phyloP scores from a whole-genome alignment of 1,140 invertebrate species.

The Pachypsylla venusta region DNA sequence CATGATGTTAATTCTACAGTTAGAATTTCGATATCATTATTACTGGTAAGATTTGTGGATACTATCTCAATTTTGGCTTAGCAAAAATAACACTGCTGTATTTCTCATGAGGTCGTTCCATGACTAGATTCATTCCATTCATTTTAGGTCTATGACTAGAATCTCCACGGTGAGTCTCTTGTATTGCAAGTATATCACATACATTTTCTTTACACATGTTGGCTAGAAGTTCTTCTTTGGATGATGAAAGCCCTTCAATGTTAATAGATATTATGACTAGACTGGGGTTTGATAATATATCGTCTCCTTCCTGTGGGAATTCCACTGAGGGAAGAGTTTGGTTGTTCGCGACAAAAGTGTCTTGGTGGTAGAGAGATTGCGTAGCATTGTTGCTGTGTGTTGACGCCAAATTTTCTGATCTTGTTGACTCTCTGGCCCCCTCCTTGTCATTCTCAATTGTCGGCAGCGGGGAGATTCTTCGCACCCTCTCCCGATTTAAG shows the following conservation, averaged over 20 bases:
- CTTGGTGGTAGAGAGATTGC: no score
- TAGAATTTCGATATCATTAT: constrained; percentile 3
- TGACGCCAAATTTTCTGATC: no score
- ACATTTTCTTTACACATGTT: background rate
- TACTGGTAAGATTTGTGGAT: background rate
- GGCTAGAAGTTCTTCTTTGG: constrained; percentile 4
- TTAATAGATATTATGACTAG: constrained; percentile 5
- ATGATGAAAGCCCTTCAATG: constrained; percentile 6
- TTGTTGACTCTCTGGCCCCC: no score
- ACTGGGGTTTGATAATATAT: no score
- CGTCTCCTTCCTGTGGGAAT: no score
- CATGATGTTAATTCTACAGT: background rate
- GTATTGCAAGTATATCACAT: background rate
- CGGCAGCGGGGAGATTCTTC: no score
- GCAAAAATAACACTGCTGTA: constrained; percentile 11
- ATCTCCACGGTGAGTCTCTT: constrained; percentile 1
- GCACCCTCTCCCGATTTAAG: no score
- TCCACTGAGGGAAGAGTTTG: no score
- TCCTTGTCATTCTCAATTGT: no score
- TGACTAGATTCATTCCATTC: constrained; percentile 6
- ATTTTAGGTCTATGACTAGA: background rate
- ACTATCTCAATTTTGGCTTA: background rate
- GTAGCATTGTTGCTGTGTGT: no score
- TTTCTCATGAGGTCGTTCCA: constrained; percentile 1
- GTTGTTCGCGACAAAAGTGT: no score